A percentile compares a stretch with the other conserved stretches of the same genome.
These are phyloP conservation scores for Ptilodon capucinus DNA, from an alignment of 2,888 invertebrate genomes.

Conservation along the genomic window DNA sequence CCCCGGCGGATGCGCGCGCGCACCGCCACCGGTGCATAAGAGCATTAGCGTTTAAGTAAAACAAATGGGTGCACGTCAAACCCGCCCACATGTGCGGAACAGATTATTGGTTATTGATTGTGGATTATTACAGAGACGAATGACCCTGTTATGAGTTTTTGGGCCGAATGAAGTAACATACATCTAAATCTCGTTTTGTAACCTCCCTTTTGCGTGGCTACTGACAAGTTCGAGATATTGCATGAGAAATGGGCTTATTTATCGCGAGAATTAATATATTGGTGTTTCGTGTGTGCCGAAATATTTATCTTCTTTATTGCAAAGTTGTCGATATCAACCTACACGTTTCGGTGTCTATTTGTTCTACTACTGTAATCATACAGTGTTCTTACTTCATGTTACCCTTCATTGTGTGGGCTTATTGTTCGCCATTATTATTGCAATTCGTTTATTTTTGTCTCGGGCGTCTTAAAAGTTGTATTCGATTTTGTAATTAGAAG, in stretches of 20 bases:
- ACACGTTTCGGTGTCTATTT: background rate
- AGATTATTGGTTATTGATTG: conserved; percentile 62
- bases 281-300: conserved; percentile 1
- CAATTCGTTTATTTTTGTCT: background rate
- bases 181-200: conserved; percentile 20
- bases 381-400: background rate
- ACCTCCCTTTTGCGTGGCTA: conserved; percentile 6
- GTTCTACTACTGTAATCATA: background rate
- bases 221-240: conserved; percentile 1
- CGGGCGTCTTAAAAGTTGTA: background rate
- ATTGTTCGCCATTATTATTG: background rate
- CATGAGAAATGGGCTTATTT: conserved; percentile 1
- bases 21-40: conserved; percentile 46
- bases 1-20: conserved; percentile 29
- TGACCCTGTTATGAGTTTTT: conserved; percentile 35
- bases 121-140: conserved; percentile 45
- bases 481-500: background rate
- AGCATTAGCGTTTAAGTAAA: conserved; percentile 68
- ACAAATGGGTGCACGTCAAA: conserved; percentile 62
- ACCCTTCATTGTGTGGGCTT: background rate
- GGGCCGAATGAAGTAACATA: conserved; percentile 28
- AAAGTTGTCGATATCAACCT: background rate
- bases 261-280: background rate
- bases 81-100: conserved; percentile 56
- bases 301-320: conserved; percentile 1